Evolutionary conservation across 1,140 invertebrate species (phyloP).

Genomic region (Streblospio benedicti): DNA sequence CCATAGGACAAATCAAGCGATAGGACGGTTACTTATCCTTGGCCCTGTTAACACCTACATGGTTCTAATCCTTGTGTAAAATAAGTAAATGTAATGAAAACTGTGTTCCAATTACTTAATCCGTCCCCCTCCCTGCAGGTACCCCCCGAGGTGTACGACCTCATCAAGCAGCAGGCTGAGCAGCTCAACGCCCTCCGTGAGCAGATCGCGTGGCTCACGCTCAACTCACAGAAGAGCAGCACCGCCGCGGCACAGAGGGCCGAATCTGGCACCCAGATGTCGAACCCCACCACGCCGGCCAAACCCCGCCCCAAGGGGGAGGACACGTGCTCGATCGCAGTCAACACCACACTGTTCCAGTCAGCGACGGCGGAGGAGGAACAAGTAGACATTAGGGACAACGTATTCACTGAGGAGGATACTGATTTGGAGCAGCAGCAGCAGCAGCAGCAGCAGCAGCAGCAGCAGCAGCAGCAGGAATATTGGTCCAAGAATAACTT

Average conservation of each 20-base stretch:
- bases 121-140: no score
- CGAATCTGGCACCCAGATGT: background rate
- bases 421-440: background rate
- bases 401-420: background rate
- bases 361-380: background rate
- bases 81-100: no score
- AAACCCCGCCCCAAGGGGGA: constrained; percentile 17
- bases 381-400: background rate
- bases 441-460: no score
- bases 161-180: constrained; percentile 35
- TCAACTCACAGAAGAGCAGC: background rate
- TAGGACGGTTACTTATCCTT: no score
- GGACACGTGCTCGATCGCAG: constrained; percentile 26
- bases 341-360: constrained; percentile 28
- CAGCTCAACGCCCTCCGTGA: constrained; percentile 37
- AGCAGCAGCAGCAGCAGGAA: no score
- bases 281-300: background rate
- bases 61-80: no score
- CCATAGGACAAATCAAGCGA: no score
- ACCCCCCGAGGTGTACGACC: constrained; percentile 33
- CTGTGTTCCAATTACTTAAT: no score
- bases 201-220: constrained; percentile 34
- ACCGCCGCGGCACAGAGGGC: background rate
- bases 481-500: no score
- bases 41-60: no score